These are phyloP conservation scores for Rhimphoctona megacephalus DNA, from an alignment of 2,888 invertebrate genomes.

Conservation along the genomic window DNA sequence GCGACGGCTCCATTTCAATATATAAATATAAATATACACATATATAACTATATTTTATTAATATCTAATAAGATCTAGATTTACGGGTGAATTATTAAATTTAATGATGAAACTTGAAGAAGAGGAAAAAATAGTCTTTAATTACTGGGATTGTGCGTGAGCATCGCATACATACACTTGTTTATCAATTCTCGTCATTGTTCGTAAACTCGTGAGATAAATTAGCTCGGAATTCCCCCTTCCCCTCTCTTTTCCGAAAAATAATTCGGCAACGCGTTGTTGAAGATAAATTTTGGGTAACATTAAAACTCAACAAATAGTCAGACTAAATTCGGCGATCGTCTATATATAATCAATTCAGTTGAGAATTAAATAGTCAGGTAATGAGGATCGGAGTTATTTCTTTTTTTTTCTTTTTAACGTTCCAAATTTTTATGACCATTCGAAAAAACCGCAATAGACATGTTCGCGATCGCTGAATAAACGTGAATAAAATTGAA, in stretches of 20 bases:
- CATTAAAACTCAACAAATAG: not conserved
- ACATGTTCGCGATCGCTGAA: not conserved
- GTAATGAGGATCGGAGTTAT: not conserved
- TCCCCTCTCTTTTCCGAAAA: not conserved
- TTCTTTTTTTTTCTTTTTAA: not conserved
- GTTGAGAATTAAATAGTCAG: not conserved
- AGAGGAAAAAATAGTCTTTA: conserved; percentile 61
- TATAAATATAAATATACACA: conserved; percentile 42
- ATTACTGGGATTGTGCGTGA: conserved; percentile 39
- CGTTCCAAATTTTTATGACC: not conserved
- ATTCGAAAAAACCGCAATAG: not conserved
- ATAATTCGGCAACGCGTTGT: not conserved
- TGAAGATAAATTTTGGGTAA: not conserved
- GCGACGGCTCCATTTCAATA: conserved; percentile 78
- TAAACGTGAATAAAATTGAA: conserved; percentile 7
- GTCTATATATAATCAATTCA: not conserved
- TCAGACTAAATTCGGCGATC: not conserved
- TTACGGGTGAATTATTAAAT: conserved; percentile 72
- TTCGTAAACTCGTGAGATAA: conserved; percentile 44
- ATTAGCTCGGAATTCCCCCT: conserved; percentile 36
- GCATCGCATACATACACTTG: conserved; percentile 46
- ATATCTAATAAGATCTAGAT: conserved; percentile 78
- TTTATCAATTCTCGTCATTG: conserved; percentile 32
- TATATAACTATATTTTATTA: conserved; percentile 81
- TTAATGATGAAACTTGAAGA: conserved; percentile 68